Percentiles rank a stretch among this genome's conserved stretches.
phyloP scores from a whole-genome alignment of 92 coral and sea anemone species.

The Siderastrea siderea region DNA sequence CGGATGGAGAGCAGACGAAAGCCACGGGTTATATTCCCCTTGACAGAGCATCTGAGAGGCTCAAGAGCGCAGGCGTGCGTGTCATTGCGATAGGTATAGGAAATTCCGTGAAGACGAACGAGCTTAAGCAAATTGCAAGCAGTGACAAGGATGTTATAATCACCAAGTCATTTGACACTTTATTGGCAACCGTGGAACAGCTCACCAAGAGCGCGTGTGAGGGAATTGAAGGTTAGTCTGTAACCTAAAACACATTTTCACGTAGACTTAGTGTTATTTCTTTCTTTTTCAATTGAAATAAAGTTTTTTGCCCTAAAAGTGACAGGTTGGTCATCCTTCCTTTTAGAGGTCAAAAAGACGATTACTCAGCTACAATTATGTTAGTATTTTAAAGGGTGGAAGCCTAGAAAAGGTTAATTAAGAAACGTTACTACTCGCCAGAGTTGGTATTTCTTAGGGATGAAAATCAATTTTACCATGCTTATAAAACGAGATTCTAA shows the following conservation, averaged over 20 bases:
- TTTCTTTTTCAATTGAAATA: too few species aligned
- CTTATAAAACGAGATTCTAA: too few species aligned
- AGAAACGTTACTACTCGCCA: too few species aligned
- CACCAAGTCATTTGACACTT: constrained; percentile 47
- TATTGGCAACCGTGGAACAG: constrained; percentile 43
- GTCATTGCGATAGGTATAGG: constrained; percentile 73
- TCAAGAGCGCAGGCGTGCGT: constrained; percentile 62
- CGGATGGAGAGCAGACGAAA: constrained; percentile 67
- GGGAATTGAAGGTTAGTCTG: constrained; percentile 32
- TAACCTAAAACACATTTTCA: not conserved
- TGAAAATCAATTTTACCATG: too few species aligned
- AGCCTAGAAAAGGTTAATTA: too few species aligned
- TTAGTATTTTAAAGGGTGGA: too few species aligned
- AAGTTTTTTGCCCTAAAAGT: too few species aligned
- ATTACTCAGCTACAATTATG: too few species aligned
- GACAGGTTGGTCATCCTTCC: too few species aligned
- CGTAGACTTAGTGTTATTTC: too few species aligned
- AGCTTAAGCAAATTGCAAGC: constrained; percentile 62
- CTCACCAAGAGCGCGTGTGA: constrained; percentile 50
- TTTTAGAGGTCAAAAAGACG: too few species aligned
- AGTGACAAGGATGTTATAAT: constrained; percentile 57
- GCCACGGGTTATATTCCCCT: constrained; percentile 14
- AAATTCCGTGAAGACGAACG: constrained; percentile 26
- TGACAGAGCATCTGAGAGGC: constrained; percentile 42
- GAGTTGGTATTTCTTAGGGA: too few species aligned